Conservation (phyloP, 1,140 invertebrate species). For the Yoshiicerus persimilis region DNA sequence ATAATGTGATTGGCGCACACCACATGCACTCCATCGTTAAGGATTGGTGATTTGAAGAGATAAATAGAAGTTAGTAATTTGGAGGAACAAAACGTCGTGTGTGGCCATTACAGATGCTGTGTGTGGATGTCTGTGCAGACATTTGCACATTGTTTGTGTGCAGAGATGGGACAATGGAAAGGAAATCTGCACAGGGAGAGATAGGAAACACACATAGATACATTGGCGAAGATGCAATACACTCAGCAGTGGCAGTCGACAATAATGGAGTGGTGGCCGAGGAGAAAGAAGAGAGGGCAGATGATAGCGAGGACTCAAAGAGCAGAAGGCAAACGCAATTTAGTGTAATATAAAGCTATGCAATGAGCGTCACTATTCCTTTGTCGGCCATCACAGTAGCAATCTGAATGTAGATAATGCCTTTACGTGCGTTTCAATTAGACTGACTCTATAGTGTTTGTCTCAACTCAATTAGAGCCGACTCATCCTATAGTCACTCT, state of each 20-base stretch:
- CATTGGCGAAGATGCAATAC: not conserved
- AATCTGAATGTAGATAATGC: slow-evolving; percentile 1
- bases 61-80: slow-evolving; percentile 2
- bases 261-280: not conserved
- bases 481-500: not conserved
- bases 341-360: not conserved
- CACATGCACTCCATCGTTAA: too few species aligned
- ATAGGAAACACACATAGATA: not conserved
- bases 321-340: not conserved
- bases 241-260: not conserved
- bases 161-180: not conserved
- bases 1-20: too few species aligned
- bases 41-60: not conserved
- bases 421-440: slow-evolving; percentile 8
- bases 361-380: not conserved
- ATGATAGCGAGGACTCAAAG: not conserved
- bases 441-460: too few species aligned
- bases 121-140: not conserved
- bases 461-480: too few species aligned
- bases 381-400: slow-evolving; percentile 1
- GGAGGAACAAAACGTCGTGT: not conserved
- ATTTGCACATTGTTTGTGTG: not conserved
- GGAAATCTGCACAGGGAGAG: not conserved
- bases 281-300: not conserved
- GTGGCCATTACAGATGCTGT: not conserved